phyloP scores from a whole-genome alignment of 2,797 vertebrate species.

The Microctenopoma stevenorrisi region DNA sequence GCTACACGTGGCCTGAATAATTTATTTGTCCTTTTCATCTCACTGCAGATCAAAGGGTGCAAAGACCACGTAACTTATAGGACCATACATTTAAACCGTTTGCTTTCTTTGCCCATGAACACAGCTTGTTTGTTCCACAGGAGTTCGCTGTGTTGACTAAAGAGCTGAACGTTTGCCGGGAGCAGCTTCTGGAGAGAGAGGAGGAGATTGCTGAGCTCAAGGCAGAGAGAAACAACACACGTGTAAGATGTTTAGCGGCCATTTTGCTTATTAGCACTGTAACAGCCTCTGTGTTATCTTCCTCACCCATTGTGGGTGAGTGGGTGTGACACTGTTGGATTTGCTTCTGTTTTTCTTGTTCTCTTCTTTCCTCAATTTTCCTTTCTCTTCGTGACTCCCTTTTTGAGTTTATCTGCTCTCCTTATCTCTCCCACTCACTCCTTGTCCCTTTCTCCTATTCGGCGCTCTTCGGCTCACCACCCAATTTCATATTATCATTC shows the following conservation, averaged over 20 bases:
- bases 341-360: constrained; percentile 24
- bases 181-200: constrained; percentile 92
- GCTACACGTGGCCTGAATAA: constrained; percentile 9
- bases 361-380: constrained; percentile 17
- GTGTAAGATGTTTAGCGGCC: constrained; percentile 83
- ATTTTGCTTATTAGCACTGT: constrained; percentile 75
- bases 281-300: constrained; percentile 65
- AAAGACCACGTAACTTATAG: constrained; percentile 35
- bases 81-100: constrained; percentile 50
- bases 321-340: constrained; percentile 61
- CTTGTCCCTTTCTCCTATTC: constrained; percentile 26
- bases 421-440: constrained; percentile 44
- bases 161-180: constrained; percentile 91
- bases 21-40: constrained; percentile 21
- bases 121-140: constrained; percentile 78
- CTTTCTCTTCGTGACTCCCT: constrained; percentile 31
- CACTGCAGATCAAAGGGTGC: constrained; percentile 9
- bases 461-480: constrained; percentile 1
- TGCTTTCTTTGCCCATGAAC: constrained; percentile 66
- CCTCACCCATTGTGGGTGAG: constrained; percentile 63
- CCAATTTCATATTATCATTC: constrained; percentile 33
- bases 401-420: constrained; percentile 37
- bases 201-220: constrained; percentile 93
- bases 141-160: constrained; percentile 94
- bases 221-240: constrained; percentile 91